Evolutionary conservation across 2,888 invertebrate species (phyloP), one percentile per base, ranked within the genome.

Genomic region (Polietes domitor): DNA sequence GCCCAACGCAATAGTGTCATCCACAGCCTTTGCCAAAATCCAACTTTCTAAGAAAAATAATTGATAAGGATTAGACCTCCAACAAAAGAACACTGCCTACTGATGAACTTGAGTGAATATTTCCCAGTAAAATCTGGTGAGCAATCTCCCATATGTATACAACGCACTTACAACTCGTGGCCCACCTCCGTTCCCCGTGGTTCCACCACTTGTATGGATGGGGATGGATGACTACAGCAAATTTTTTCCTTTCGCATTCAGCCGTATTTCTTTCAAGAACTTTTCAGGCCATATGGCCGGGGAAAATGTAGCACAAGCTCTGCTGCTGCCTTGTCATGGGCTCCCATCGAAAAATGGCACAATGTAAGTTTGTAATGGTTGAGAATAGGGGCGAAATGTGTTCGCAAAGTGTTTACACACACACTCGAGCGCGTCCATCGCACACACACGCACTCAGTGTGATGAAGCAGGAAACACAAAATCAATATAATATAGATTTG

Each of bases 321-420:
- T 32, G 47, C 26, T 58, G 15, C 50, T 68, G 9, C 10, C 55
- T 15, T 37, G 65, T 80, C 77, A 77, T 83, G 83, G 17, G 74
- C 80, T 77, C 83, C 83, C 80, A 83, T 71, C 24, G 15, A 53
- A 63, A 83, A 71, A 78, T 77, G 77, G 77, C 77, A 78, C 80
- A 65, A 80, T 83, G 83, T 83, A 83, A 83, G 77, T 83, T 75
- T 83, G 83, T 83, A 83, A 83, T 80, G 77, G 83, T 80, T 53
- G 71, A 72, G 21, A 50, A 15, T 28, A 74, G 77, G 47, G n/a
- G 47, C 47, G n/a, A n/a, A 47, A 15, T 47, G 2, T n/a, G 15
- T 47, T 47, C n/a, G 47, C n/a, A 15, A 47, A 47, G 1, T 47
- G 15, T 47, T 15, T 47, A 47, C 47, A 47, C 47, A n/a, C n/a